Evolutionary conservation across 30 jellyfish, hydroid and myxozoan species (phyloP).

Genomic region (Aurelia coerulea): DNA sequence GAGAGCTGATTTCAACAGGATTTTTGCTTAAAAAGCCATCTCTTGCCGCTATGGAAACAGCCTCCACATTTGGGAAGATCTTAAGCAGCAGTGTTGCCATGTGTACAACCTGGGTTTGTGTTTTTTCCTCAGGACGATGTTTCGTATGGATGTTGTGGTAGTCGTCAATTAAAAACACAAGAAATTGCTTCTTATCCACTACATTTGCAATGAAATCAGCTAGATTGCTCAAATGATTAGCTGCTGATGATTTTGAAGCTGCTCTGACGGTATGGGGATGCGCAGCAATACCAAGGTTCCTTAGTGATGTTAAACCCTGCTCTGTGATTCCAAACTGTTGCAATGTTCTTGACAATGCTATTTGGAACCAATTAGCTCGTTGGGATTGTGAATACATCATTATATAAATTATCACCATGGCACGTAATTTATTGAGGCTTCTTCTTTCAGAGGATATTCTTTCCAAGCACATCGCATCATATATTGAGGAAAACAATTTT

Average conservation of each 20-base stretch:
- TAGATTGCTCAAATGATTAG: neutral
- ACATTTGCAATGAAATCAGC: constrained; percentile 10
- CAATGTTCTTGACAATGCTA: too few relatives aligned
- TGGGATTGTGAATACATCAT: too few relatives aligned
- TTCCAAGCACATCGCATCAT: constrained; percentile 6
- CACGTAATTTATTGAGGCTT: neutral
- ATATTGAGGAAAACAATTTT: constrained; percentile 1
- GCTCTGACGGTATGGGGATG: constrained; percentile 30
- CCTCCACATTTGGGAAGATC: neutral
- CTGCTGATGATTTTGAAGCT: constrained; percentile 27
- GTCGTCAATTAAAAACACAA: constrained; percentile 28
- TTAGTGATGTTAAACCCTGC: too few relatives aligned
- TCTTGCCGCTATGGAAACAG: constrained; percentile 1
- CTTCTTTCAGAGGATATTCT: neutral
- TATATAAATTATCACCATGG: neutral
- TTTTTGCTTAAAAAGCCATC: neutral
- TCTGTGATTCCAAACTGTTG: too few relatives aligned
- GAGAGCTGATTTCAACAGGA: constrained; percentile 14
- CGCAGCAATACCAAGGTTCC: too few relatives aligned
- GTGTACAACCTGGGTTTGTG: constrained; percentile 13
- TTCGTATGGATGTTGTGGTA: constrained; percentile 32
- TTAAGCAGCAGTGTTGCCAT: constrained; percentile 9
- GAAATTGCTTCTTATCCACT: constrained; percentile 11
- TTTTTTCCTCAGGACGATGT: constrained; percentile 2
- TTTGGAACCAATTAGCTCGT: too few relatives aligned